Evolutionary conservation across 2,113 vertebrate species (phyloP).

Genomic region (Tetrax tetrax): DNA sequence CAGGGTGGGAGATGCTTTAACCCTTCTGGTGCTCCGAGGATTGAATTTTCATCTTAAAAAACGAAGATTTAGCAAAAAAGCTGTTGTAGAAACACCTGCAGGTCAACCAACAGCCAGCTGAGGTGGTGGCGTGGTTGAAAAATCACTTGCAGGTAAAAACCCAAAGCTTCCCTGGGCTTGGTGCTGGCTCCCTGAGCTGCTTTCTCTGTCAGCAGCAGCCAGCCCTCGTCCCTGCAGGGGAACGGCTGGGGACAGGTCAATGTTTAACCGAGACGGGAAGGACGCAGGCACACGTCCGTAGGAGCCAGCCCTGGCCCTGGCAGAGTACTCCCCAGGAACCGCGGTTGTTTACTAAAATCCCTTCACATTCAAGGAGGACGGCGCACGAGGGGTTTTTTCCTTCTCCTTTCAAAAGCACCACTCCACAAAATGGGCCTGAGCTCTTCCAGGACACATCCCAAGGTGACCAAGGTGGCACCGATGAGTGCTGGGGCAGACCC

Average conservation of each 20-base stretch:
- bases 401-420: neutral
- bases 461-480: slow-evolving; percentile 74
- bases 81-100: neutral
- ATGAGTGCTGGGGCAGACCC: neutral
- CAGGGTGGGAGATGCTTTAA: neutral
- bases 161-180: neutral
- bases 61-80: neutral
- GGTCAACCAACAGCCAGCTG: neutral
- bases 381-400: neutral
- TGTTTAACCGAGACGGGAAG: slow-evolving; percentile 72
- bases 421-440: slow-evolving; percentile 70
- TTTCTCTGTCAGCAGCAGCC: neutral
- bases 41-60: neutral
- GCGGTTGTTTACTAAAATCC: rapidly evolving
- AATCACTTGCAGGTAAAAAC: neutral
- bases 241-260: slow-evolving; percentile 54
- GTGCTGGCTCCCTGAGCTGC: neutral
- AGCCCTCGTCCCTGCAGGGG: neutral
- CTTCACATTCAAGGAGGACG: rapidly evolving
- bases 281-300: neutral
- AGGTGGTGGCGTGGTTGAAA: neutral
- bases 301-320: neutral
- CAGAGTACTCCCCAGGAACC: rapidly evolving
- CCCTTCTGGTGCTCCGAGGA: neutral
- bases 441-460: slow-evolving; percentile 58